Evolutionary conservation across 1,140 invertebrate species (phyloP).

Genomic region (Hyles euphorbiae): DNA sequence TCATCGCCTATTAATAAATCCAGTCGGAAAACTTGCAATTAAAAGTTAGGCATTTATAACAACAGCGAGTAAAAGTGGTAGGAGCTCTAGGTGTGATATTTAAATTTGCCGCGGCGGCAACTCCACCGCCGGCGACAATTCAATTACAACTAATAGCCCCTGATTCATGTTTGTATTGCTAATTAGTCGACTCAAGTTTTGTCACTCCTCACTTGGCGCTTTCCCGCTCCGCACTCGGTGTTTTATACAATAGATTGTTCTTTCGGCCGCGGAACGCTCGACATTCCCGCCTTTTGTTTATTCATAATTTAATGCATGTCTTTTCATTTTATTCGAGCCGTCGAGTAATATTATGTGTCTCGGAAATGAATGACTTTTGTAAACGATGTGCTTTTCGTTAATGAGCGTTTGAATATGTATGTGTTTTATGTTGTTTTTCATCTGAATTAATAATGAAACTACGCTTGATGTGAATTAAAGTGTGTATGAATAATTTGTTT

Average conservation of each 20-base stretch:
- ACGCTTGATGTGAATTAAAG: too few species aligned
- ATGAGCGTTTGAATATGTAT: constrained; percentile 5
- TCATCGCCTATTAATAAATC: not conserved
- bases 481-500: too few species aligned
- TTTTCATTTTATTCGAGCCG: constrained; percentile 28
- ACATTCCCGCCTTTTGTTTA: constrained; percentile 41
- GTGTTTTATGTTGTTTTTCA: constrained; percentile 1
- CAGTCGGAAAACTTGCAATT: constrained; percentile 12
- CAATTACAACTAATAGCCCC: constrained; percentile 74
- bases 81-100: constrained; percentile 60
- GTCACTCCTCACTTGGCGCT: constrained; percentile 65
- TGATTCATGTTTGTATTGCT: constrained; percentile 75
- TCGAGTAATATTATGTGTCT: constrained; percentile 11
- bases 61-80: constrained; percentile 26
- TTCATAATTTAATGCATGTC: constrained; percentile 45
- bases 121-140: constrained; percentile 65
- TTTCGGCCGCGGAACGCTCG: constrained; percentile 35
- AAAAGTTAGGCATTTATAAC: constrained; percentile 15
- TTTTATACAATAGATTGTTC: constrained; percentile 60
- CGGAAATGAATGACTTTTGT: constrained; percentile 10
- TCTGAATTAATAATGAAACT: too few species aligned
- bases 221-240: constrained; percentile 36
- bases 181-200: constrained; percentile 73
- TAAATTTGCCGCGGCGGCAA: constrained; percentile 65
- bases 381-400: constrained; percentile 7